Evolutionary conservation across 2,797 vertebrate species (phyloP).

Genomic region (Centroberyx gerrardi): DNA sequence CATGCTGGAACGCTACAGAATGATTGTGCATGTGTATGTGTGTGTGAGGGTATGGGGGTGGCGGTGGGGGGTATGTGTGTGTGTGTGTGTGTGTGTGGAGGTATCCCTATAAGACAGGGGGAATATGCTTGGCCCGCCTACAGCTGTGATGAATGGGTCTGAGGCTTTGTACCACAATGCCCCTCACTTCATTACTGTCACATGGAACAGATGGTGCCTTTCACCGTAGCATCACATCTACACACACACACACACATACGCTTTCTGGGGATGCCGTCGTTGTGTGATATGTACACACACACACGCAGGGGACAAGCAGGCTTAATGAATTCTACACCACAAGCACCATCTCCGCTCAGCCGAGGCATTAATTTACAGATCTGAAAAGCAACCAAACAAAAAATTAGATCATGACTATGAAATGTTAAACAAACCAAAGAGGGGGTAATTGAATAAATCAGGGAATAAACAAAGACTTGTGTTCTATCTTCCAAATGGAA

Average conservation of each 20-base stretch:
- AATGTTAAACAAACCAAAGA: slow-evolving; percentile 83
- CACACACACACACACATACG: slow-evolving; percentile 57
- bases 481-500: slow-evolving; percentile 72
- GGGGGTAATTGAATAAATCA: slow-evolving; percentile 82
- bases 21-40: slow-evolving; percentile 28
- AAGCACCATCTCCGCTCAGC: slow-evolving; percentile 73
- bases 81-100: slow-evolving; percentile 74
- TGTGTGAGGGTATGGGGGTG: slow-evolving; percentile 18
- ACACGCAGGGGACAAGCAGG: slow-evolving; percentile 58
- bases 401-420: slow-evolving; percentile 77
- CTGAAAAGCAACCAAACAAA: slow-evolving; percentile 83
- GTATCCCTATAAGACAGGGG: slow-evolving; percentile 83
- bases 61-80: slow-evolving; percentile 47
- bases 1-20: slow-evolving; percentile 18
- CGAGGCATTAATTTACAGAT: slow-evolving; percentile 84
- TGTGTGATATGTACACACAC: slow-evolving; percentile 51
- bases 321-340: slow-evolving; percentile 84
- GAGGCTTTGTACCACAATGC: slow-evolving; percentile 86
- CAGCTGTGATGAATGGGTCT: slow-evolving; percentile 86
- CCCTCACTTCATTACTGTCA: slow-evolving; percentile 90
- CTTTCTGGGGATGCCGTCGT: slow-evolving; percentile 71
- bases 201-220: slow-evolving; percentile 90
- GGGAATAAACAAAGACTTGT: slow-evolving; percentile 81
- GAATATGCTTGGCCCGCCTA: slow-evolving; percentile 85
- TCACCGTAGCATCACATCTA: slow-evolving; percentile 81